These are phyloP conservation scores for Microvelia longipes DNA, from an alignment of 1,140 invertebrate species.

Conservation along the genomic window DNA sequence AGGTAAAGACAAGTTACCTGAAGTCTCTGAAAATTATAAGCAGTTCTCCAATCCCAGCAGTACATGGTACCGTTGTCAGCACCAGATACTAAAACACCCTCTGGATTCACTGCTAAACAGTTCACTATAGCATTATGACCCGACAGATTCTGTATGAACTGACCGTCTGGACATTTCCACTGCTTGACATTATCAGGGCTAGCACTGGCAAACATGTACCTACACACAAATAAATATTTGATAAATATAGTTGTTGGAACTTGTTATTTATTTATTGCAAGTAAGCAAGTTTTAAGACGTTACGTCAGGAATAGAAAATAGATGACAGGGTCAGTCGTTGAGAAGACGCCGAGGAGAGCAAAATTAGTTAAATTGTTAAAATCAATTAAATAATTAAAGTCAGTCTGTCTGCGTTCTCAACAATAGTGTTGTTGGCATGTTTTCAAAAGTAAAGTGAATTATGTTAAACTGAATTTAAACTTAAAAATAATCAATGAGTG, in stretches of 20 bases:
- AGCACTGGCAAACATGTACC: constrained; percentile 91
- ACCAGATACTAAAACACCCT: constrained; percentile 91
- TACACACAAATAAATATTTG: no score
- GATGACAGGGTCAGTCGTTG: no score
- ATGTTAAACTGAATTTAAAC: constrained; percentile 1
- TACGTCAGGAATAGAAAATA: no score
- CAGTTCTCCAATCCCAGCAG: constrained; percentile 98
- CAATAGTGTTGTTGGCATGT: constrained; percentile 5
- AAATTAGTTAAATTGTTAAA: no score
- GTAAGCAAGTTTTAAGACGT: no score
- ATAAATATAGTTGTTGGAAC: no score
- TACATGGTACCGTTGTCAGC: constrained; percentile 97
- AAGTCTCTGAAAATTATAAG: constrained; percentile 91
- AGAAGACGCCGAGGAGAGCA: no score
- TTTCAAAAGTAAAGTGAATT: background rate
- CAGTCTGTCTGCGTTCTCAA: no score
- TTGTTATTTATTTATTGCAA: no score
- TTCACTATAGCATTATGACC: constrained; percentile 98
- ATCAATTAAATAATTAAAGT: no score
- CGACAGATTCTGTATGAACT: constrained; percentile 92
- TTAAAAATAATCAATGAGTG: constrained; percentile 2
- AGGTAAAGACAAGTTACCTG: constrained; percentile 36
- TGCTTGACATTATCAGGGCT: constrained; percentile 99
- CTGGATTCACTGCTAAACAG: constrained; percentile 82
- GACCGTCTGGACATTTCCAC: constrained; percentile 96